Percentiles rank a stretch among this genome's conserved stretches.
phyloP scores from a whole-genome alignment of 2,113 vertebrate genomes.

The Dipodomys merriami region DNA sequence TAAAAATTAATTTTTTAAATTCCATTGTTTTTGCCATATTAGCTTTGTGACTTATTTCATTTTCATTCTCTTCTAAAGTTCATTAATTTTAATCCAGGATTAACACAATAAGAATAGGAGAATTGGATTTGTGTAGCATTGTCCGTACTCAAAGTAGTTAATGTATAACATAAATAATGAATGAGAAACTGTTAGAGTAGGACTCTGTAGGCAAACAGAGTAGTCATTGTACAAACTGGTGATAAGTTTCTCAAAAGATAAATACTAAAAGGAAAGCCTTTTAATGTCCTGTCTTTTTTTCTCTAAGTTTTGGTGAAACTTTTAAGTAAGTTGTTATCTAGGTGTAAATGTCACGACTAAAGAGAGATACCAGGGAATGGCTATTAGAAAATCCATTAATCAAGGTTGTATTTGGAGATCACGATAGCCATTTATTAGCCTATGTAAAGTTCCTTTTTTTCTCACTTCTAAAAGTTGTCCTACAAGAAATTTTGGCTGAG shows the following conservation, averaged over 20 bases:
- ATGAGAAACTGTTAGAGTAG: conserved; percentile 64
- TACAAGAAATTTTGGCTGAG: neutral
- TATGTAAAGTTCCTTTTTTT: neutral
- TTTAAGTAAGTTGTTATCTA: conserved; percentile 69
- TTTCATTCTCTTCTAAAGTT: conserved; percentile 79
- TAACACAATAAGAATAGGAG: conserved; percentile 75
- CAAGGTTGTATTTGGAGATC: conserved; percentile 63
- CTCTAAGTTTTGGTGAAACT: conserved; percentile 66
- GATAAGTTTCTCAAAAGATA: conserved; percentile 66
- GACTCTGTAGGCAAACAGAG: conserved; percentile 69
- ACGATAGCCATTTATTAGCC: conserved; percentile 60
- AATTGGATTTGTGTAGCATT: conserved; percentile 76
- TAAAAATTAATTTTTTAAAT: conserved; percentile 80
- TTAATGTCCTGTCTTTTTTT: conserved; percentile 54
- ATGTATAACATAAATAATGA: conserved; percentile 77
- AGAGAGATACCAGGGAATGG: conserved; percentile 13
- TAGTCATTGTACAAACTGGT: conserved; percentile 68
- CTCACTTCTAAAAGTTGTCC: conserved; percentile 12
- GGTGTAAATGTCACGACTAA: conserved; percentile 63
- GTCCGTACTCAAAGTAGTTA: conserved; percentile 63
- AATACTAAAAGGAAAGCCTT: conserved; percentile 65
- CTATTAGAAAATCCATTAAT: conserved; percentile 68
- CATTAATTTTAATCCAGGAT: conserved; percentile 82
- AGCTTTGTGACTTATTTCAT: conserved; percentile 75
- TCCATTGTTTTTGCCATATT: conserved; percentile 78